phyloP scores from a whole-genome alignment of 92 coral and sea anemone species.

The Phymanthus crucifer region DNA sequence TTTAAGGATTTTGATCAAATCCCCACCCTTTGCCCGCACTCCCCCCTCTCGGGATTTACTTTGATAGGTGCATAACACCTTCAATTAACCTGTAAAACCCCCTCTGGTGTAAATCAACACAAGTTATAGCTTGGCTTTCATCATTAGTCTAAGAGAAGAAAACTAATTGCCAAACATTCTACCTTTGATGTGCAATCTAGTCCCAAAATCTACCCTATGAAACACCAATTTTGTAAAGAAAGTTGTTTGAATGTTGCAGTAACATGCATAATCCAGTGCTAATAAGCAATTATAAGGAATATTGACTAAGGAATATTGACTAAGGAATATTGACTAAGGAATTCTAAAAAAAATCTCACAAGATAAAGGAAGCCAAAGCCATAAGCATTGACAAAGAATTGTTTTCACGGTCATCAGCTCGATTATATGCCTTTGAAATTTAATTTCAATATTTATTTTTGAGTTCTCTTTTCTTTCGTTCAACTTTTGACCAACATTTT shows the following conservation, averaged over 20 bases:
- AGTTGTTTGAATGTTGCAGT: conserved; percentile 4
- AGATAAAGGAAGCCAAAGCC: background rate
- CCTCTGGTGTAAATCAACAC: no score
- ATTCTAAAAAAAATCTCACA: background rate
- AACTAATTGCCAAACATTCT: background rate
- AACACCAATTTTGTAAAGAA: background rate
- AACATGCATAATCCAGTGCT: background rate
- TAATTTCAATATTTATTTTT: background rate
- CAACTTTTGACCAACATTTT: background rate
- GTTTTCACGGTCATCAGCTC: background rate
- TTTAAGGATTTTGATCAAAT: no score
- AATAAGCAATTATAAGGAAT: background rate
- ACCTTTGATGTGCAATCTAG: background rate
- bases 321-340: background rate
- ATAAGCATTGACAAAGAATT: background rate
- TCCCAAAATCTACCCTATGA: background rate
- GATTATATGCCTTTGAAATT: background rate
- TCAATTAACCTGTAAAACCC: no score
- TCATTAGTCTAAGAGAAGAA: no score
- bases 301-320: background rate
- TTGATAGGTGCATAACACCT: no score
- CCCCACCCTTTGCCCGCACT: no score
- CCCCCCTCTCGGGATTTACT: no score
- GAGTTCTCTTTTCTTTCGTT: conserved; percentile 2
- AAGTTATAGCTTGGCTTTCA: no score